These are phyloP conservation scores for Engystomops pustulosus DNA, from an alignment of 2,113 vertebrate species.

Conservation along the genomic window DNA sequence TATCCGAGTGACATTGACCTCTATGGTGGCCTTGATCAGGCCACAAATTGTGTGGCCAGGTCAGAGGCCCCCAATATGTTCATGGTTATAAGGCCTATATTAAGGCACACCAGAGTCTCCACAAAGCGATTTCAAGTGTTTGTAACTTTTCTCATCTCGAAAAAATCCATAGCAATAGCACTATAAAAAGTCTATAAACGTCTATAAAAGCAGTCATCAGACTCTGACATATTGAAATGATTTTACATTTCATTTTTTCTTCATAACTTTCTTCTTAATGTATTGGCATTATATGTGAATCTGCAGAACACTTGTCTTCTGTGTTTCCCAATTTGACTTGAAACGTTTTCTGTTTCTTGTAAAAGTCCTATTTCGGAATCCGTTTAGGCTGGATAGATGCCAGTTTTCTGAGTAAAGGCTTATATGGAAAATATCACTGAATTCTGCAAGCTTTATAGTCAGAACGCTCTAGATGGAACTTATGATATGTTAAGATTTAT, in stretches of 20 bases:
- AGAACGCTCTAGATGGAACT: neutral
- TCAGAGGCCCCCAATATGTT: too few relatives aligned
- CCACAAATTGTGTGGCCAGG: too few relatives aligned
- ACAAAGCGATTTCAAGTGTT: too few relatives aligned
- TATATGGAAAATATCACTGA: conserved; percentile 49
- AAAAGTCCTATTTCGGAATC: conserved; percentile 48
- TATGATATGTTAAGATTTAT: neutral
- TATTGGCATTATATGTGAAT: neutral
- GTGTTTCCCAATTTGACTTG: conserved; percentile 5
- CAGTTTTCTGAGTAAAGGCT: conserved; percentile 32
- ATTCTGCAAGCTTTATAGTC: conserved; percentile 16
- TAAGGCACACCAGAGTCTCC: too few relatives aligned
- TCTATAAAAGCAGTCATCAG: too few relatives aligned
- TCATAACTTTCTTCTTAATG: neutral
- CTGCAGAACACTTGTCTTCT: neutral
- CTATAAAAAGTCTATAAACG: too few relatives aligned
- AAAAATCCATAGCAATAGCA: too few relatives aligned
- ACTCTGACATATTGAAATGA: neutral
- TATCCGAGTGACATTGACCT: too few relatives aligned
- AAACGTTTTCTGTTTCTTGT: conserved; percentile 25
- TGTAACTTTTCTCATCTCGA: too few relatives aligned
- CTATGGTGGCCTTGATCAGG: too few relatives aligned
- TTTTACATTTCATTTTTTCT: neutral
- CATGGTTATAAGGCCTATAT: too few relatives aligned
- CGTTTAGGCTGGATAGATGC: conserved; percentile 47